Evolutionary conservation across 2,888 invertebrate genomes (phyloP).

Genomic region (Beris morrisii): DNA sequence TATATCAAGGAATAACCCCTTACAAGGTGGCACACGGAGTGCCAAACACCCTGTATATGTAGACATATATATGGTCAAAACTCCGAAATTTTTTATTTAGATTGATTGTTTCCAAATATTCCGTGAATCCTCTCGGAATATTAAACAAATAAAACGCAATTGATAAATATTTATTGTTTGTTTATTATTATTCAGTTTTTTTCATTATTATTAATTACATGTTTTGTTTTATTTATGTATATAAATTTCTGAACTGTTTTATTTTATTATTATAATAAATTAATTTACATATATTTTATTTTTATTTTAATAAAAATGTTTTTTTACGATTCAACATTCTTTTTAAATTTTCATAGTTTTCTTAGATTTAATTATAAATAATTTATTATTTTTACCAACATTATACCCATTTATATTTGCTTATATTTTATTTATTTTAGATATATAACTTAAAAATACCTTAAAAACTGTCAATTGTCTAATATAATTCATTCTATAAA

Average conservation of each 20-base stretch:
- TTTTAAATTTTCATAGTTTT: background rate
- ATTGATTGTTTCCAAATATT: too few species aligned
- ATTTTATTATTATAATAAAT: constrained; percentile 7
- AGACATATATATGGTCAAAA: too few species aligned
- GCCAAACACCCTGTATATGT: too few species aligned
- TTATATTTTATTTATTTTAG: background rate
- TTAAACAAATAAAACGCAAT: background rate
- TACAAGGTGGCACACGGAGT: too few species aligned
- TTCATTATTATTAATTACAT: constrained; percentile 18
- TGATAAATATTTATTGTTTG: background rate
- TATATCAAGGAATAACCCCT: too few species aligned
- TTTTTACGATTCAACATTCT: background rate
- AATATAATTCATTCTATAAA: constrained; percentile 13
- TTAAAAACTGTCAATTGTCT: constrained; percentile 7
- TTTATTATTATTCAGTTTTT: constrained; percentile 16
- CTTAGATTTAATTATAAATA: constrained; percentile 11
- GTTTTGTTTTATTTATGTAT: constrained; percentile 5
- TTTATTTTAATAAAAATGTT: constrained; percentile 20
- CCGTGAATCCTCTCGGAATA: background rate
- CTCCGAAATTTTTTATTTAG: too few species aligned
- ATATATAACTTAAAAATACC: constrained; percentile 1
- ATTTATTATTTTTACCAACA: constrained; percentile 19
- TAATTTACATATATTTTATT: constrained; percentile 5
- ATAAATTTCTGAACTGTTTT: constrained; percentile 10
- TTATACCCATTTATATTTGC: constrained; percentile 15